Percentiles rank a stretch among this genome's conserved stretches.
Conservation (phyloP, 2,113 vertebrate genomes). For the Lophochroa leadbeateri region DNA sequence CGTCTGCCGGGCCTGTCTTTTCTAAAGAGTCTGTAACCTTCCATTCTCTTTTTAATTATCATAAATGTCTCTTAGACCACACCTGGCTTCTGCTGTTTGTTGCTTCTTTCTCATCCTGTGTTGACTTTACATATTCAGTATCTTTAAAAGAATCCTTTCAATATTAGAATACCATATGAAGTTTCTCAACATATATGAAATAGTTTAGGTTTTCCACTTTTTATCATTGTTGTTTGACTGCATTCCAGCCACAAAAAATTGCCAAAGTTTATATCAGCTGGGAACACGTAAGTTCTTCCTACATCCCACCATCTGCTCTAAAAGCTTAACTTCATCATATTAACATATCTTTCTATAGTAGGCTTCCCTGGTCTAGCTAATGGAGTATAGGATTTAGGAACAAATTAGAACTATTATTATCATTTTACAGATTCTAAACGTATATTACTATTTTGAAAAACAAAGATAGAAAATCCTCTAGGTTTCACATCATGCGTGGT, state of each 20-base stretch:
- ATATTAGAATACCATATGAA: not conserved
- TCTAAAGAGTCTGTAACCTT: too few species aligned
- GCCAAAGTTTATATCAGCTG: not conserved
- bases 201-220: not conserved
- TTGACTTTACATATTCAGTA: not conserved
- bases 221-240: not conserved
- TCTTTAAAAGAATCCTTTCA: not conserved
- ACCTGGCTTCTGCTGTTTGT: not conserved
- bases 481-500: not conserved
- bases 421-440: not conserved
- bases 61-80: not conserved
- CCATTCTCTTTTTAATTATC: not conserved
- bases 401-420: not conserved
- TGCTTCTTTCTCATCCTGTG: not conserved
- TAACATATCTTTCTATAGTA: not conserved
- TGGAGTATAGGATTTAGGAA: not conserved
- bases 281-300: not conserved
- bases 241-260: not conserved
- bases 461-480: not conserved
- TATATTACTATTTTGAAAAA: not conserved
- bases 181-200: not conserved
- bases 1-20: too few species aligned
- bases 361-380: not conserved
- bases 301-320: not conserved
- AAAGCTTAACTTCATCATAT: not conserved